Base-by-base conservation (phyloP, 2,797 vertebrate species). In the Xenops minutus region DNA sequence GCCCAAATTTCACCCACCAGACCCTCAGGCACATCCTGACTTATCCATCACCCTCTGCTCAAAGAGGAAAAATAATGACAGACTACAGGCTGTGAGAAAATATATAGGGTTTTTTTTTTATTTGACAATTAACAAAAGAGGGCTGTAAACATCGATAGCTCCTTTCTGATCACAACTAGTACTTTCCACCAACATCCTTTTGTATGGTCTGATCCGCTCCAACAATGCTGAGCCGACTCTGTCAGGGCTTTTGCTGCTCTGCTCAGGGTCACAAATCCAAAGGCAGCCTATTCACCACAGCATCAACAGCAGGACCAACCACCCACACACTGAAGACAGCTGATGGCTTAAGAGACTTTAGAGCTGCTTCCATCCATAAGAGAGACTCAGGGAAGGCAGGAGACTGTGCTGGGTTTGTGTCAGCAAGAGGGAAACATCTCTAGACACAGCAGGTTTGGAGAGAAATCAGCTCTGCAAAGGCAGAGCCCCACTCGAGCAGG, bases 101-200 rank as follows among this genome's bases (percentile, higher is more conserved):
- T 48, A 91, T 54, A 86, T 2, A 39, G 66, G 0, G 0, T 1
- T 51, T 58, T 74, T 74, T 74, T 80, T 81, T 93, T 58, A 96
- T 95, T 95, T 18, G 75, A 51, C 81, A 63, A 81, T 94, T 85
- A 95, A 91, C 94, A 96, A 89, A 97, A 96, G 95, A 89, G 94
- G 83, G 79, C 9, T 69, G 93, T 91, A 94, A 96, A 97, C 92
- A 95, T 34, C 59, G 81, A 89, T 66, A 77, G 93, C 87, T 93
- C 93, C 95, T 93, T 96, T 97, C 96, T 94, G 95, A 96, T 88
- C 84, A 92, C 93, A 61, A 62, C 97, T 46, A 85, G 96, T 49
- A 52, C 92, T 97, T 97, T 97, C 95, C 93, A 97, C 94, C 14
- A 95, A 30, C 91, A 43, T 97, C 96, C 96, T 26, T 97, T 97